Evolutionary conservation across 1,140 invertebrate genomes (phyloP), one percentile per base, ranked within the genome.

Genomic region (Atopsyche davidsoni): DNA sequence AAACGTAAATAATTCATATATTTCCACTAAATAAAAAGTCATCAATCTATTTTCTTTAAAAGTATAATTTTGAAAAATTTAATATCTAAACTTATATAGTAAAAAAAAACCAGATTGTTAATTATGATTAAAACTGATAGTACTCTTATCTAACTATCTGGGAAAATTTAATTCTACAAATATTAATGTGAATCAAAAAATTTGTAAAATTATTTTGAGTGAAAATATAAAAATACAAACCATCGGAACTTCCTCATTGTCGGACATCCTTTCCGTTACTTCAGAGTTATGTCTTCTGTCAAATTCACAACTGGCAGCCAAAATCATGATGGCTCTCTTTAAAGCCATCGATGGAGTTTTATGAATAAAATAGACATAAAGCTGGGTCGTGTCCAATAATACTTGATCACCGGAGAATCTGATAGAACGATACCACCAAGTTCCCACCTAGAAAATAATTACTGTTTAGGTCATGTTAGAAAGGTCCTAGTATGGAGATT

Each of bases 371-470:
- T 86, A 92, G 63, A 89, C 95, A 71, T 97, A 99, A 67, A 98
- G 81, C 66, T 95, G 85, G 1, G 93, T 92, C 14, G 96, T 99
- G 63, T 96, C 90, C 14, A 99, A 67, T 6, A 99, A 73, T 10
- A 99, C 94, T 78, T 95, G 88, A 67, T 96, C 93, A 58, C 91
- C 92, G 57, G 91, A 94, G 69, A 92, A 99, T 62, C 93, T 86
- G 55, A 98, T 98, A 39, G 93, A 96, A 51, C 88, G 83, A 69
- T 98, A 96, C 97, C 97, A 99, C 96, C 97, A 99, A 60, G 90
- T 89, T 36, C 95, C 95, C 57, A 98, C 87, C 75, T 77, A 58
- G 50, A 71, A 69, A 43, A 19, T 9, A 46, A 36, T 16, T n/a
- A n/a, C n/a, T n/a, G n/a, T n/a, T n/a, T n/a, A n/a, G n/a, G n/a